Base-by-base conservation (phyloP, 2,797 vertebrate genomes). In the Parambassis ranga region DNA sequence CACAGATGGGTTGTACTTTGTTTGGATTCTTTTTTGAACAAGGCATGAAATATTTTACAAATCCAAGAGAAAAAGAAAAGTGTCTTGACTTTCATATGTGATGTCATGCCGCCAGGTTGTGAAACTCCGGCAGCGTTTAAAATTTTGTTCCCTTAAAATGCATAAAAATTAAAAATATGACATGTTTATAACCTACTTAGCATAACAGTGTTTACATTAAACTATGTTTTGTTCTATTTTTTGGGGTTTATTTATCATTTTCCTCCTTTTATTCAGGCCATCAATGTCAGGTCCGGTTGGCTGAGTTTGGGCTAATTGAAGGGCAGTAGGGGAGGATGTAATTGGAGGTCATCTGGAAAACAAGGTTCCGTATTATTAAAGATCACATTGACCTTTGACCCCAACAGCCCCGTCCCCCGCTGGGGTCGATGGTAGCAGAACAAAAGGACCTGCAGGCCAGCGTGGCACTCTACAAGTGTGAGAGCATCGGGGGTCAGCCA, bases 291-390 rank as follows among this genome's bases (percentile, higher is more conserved):
- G 6, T 48, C 44, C 13, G 51, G 52, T 81, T 73, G 49, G 7
- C 42, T 7, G 24, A 20, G 24, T n/a, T 10, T 55, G 32, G 42
- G 51, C 15, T n/a, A n/a, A 51, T 36, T 16, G 19, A 2, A 6
- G 24, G 16, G 23, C 14, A 18, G 11, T 7, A 27, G 31, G 15
- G n/a, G 22, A 59, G 50, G 37, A 55, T 18, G 50, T 73, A 75
- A 73, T 86, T 57, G 56, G 35, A 46, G 57, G 84, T 87, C 91
- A 87, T 88, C 79, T 84, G 84, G 84, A 84, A 83, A 89, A 89
- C 81, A 83, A 88, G 79, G 74, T 67, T 55, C 14, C 24, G 52
- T 47, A 77, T 67, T 77, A 73, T 75, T 46, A 79, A 61, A 72
- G 66, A 59, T 37, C 33, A 6, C 13, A 23, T 65, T 47, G 30